Percentiles rank a stretch among this genome's conserved stretches.
Evolutionary conservation across 1,140 invertebrate species (phyloP).

Genomic region (Calliopsis andreniformis): DNA sequence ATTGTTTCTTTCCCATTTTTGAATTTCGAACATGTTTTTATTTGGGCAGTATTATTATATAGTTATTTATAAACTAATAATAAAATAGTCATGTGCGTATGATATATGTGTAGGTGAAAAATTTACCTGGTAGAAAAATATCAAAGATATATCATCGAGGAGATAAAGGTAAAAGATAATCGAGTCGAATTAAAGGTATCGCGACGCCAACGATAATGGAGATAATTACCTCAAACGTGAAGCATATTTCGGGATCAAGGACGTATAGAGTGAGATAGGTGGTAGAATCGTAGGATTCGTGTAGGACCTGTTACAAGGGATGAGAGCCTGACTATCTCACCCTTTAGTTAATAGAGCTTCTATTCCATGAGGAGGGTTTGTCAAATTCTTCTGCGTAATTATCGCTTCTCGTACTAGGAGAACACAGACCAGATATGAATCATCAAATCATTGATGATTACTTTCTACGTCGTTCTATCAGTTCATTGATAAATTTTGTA

Average conservation of each 20-base stretch:
- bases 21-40: too few species aligned
- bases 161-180: too few species aligned
- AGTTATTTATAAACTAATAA: too few species aligned
- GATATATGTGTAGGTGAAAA: too few species aligned
- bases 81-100: too few species aligned
- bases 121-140: too few species aligned
- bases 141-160: too few species aligned
- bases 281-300: neutral
- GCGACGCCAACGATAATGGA: conserved; percentile 61
- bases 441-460: neutral
- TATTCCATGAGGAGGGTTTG: neutral
- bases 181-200: conserved; percentile 50
- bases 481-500: too few species aligned
- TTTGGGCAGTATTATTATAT: too few species aligned
- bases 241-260: conserved; percentile 77
- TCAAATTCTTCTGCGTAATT: conserved; percentile 12
- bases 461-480: neutral
- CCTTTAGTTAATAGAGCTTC: conserved; percentile 58
- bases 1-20: too few species aligned
- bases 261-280: conserved; percentile 60
- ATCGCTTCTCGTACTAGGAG: conserved; percentile 33
- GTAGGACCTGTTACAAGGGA: conserved; percentile 48
- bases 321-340: conserved; percentile 56
- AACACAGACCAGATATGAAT: neutral
- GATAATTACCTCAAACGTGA: conserved; percentile 77